Evolutionary conservation across 1,140 invertebrate genomes (phyloP).

Genomic region (Zophobas atratus): DNA sequence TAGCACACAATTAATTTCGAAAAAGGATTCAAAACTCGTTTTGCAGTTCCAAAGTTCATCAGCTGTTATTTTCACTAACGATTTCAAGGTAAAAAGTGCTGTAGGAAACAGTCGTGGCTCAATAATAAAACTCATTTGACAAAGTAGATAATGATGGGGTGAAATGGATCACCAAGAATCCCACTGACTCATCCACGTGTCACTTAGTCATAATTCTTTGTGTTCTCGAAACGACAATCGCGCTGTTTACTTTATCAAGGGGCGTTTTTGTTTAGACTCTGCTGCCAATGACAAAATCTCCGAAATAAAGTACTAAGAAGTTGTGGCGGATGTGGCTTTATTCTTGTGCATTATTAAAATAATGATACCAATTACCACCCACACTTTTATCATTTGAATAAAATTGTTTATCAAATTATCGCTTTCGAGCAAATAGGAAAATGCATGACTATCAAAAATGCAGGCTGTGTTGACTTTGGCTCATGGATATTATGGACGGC

Average conservation of each 20-base stretch:
- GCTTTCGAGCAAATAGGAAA: not conserved
- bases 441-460: not conserved
- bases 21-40: not conserved
- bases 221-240: slow-evolving; percentile 8
- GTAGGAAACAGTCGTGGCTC: not conserved
- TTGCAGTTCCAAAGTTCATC: too few relatives aligned
- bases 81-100: too few relatives aligned
- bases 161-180: slow-evolving; percentile 3
- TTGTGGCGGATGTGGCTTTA: slow-evolving; percentile 20
- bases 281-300: not conserved
- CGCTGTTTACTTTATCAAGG: slow-evolving; percentile 6
- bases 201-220: slow-evolving; percentile 28
- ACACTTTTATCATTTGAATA: not conserved
- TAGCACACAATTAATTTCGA: slow-evolving; percentile 14
- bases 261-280: not conserved
- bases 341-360: slow-evolving; percentile 1
- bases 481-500: slow-evolving; percentile 7
- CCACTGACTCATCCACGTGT: slow-evolving; percentile 3
- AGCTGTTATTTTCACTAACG: too few relatives aligned
- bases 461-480: slow-evolving; percentile 1
- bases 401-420: slow-evolving; percentile 20
- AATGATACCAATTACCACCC: not conserved
- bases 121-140: not conserved
- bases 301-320: slow-evolving; percentile 10
- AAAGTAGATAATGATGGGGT: slow-evolving; percentile 2